Conservation (phyloP, 2,888 invertebrate species). For the Hoplodrina ambigua region DNA sequence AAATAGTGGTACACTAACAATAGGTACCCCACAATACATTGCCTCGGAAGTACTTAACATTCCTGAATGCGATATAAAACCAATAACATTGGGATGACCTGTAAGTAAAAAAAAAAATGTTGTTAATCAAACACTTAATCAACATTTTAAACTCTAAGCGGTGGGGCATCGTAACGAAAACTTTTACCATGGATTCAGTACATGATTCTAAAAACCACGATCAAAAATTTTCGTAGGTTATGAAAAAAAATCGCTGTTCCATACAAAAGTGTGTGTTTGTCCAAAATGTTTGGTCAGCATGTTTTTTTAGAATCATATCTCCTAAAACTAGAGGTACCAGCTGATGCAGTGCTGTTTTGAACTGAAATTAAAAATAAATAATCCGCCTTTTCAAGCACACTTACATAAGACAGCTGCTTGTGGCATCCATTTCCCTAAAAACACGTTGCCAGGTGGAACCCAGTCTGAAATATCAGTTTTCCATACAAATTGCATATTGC, state of each 20-base stretch:
- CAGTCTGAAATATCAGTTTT: slow-evolving; percentile 92
- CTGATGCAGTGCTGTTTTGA: background rate
- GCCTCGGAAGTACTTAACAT: slow-evolving; percentile 88
- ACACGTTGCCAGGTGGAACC: slow-evolving; percentile 91
- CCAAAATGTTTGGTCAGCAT: too few species aligned
- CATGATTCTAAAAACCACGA: too few species aligned
- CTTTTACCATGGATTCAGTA: too few species aligned
- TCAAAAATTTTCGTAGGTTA: too few species aligned
- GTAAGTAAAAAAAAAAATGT: slow-evolving; percentile 13
- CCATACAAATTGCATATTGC: slow-evolving; percentile 92
- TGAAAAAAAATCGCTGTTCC: too few species aligned
- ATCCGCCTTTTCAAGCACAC: slow-evolving; percentile 60
- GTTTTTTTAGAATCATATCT: too few species aligned
- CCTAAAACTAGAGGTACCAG: background rate
- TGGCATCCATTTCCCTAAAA: slow-evolving; percentile 92
- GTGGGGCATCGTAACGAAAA: too few species aligned
- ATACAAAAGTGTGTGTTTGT: too few species aligned
- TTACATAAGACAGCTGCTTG: slow-evolving; percentile 93
- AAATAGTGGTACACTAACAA: slow-evolving; percentile 87
- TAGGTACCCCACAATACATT: slow-evolving; percentile 78
- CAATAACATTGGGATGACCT: slow-evolving; percentile 88
- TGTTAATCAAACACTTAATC: background rate
- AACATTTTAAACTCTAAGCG: too few species aligned
- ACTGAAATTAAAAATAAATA: background rate
- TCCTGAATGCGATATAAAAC: slow-evolving; percentile 88